Percentiles rank a stretch among this genome's conserved stretches.
Conservation (phyloP, 1,140 invertebrate species). For the Penaeus vannamei region DNA sequence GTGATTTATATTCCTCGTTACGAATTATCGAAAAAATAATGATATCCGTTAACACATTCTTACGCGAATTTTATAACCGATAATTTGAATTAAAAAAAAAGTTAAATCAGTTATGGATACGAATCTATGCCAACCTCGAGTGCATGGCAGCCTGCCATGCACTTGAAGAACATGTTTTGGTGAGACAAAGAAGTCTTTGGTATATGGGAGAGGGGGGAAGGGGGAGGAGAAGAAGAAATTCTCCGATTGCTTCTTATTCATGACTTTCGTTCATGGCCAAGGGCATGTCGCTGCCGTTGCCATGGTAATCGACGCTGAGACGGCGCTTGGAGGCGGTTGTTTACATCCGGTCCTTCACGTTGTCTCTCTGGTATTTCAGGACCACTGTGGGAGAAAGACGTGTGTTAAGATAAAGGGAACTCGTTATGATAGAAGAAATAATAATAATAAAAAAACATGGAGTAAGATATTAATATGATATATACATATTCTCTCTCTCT, state of each 20-base stretch:
- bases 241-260: background rate
- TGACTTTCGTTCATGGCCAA: background rate
- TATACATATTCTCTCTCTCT: too few species aligned
- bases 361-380: conserved; percentile 60
- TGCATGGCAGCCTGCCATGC: background rate
- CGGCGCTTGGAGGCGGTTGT: background rate
- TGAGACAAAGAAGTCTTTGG: conserved; percentile 9
- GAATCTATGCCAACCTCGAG: background rate
- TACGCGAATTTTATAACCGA: too few species aligned
- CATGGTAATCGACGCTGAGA: background rate
- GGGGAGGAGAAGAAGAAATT: background rate
- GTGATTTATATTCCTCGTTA: too few species aligned
- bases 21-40: too few species aligned
- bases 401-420: background rate
- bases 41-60: too few species aligned
- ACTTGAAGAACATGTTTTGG: background rate
- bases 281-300: too few species aligned
- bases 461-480: background rate
- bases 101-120: too few species aligned
- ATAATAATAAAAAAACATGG: background rate
- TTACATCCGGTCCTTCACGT: conserved; percentile 62
- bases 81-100: too few species aligned
- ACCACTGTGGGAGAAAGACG: conserved; percentile 56
- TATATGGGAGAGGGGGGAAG: background rate
- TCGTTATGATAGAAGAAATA: background rate